Base-by-base conservation (phyloP, 2,113 vertebrate species). In the Rhodinocichla rosea region DNA sequence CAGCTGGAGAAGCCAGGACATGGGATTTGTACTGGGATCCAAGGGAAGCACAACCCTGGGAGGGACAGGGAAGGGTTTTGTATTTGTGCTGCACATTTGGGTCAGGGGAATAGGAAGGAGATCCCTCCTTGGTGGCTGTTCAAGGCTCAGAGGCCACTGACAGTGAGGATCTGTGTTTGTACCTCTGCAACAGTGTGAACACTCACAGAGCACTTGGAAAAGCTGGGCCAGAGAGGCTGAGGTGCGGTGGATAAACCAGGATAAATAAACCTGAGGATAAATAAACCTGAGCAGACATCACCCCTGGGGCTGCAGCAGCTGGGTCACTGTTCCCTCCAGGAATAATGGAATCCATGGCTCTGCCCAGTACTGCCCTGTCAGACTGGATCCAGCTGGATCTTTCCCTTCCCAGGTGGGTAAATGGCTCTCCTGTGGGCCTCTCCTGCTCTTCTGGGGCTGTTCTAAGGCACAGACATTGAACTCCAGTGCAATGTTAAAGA, bases 1-100 rank as follows among this genome's bases (percentile, higher is more conserved):
- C 50, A 49, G 30, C 15, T 56, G 69, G 19, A 15, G n/a, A n/a
- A 64, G 60, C 23, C 50, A 75, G 82, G 59, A 28, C 15, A 1
- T 6, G 53, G 37, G 10, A 1, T 18, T 74, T 30, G 35, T 30
- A 4, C 35, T 69, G 39, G 4, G 33, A 24, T 53, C 30, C 13
- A 6, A 33, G 55, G 79, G 69, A 30, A 28, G 39, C 37, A n/a
- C 23, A 28, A 1, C 0, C 1, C 45, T 16, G 10, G 60, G 13
- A 30, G 60, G 9, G 14, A 8, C 32, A 62, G 67, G 67, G 47
- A 21, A 32, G n/a, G 1, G 3, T 49, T 53, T 44, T 23, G 32
- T 15, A 1, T n/a, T 64, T 39, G 69, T 49, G 37, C 47, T 90
- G 52, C 9, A 4, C 0, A 0, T 35, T 68, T 33, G 53, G 35